Base-by-base conservation (phyloP, 2,888 invertebrate genomes). In the Tuta absoluta region DNA sequence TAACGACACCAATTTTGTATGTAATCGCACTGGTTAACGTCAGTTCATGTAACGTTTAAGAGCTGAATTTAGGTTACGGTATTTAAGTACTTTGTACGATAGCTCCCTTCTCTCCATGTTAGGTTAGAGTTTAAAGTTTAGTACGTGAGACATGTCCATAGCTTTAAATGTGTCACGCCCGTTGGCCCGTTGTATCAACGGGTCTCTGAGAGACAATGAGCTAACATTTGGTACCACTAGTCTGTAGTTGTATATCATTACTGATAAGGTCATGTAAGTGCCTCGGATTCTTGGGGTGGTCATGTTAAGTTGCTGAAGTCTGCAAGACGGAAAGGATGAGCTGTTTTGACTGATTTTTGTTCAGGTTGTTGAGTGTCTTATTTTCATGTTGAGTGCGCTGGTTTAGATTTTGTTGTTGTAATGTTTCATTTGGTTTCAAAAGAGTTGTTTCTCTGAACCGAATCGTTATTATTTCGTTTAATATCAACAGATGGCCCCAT, bases 111-210 rank as follows among this genome's bases (percentile, higher is more conserved):
- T 87, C 84, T 89, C 87, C 87, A 82, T 87, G 87, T 88, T 90
- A 89, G 89, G 87, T 80, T 90, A 89, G 86, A 79, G 75, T 80
- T 79, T 83, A 85, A 83, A 78, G 75, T 79, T 84, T 89, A 87
- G 87, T 86, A 86, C 75, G 87, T 89, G 86, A 89, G 86, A 89
- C 86, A 88, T 89, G 91, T 91, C 91, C 90, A 91, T 91, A 91
- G 91, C 91, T 91, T 91, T 91, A 91, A 90, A 85, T 84, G 87
- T 88, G 86, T 87, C 88, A 83, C 85, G 77, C 80, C 89, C 88
- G 91, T 90, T 89, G 91, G 77, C 80, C 89, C 88, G 91, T 90
- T 89, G 91, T 89, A 90, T 90, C 89, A 89, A 89, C 85, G 90
- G 89, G 86, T 82, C 86, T 84, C 77, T 81, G 85, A 84, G 78